These are phyloP conservation scores for Pteria penguin DNA, from an alignment of 2,888 invertebrate genomes.

Conservation along the genomic window DNA sequence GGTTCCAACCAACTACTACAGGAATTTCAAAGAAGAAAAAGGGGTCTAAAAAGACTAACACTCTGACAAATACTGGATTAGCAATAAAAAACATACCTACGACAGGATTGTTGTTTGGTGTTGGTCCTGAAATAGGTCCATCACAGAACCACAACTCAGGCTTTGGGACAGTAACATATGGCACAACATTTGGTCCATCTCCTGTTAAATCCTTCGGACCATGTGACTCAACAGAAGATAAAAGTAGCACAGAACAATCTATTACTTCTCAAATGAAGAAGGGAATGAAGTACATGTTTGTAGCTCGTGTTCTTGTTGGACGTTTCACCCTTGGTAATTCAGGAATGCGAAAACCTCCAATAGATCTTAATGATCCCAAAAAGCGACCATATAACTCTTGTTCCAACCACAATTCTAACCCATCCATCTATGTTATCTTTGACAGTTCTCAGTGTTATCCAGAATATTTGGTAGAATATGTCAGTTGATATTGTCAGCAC, in stretches of 20 bases:
- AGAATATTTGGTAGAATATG: slow-evolving; percentile 71
- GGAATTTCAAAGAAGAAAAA: too few relatives aligned
- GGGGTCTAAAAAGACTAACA: too few relatives aligned
- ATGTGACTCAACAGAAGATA: background rate
- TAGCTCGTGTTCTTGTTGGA: slow-evolving; percentile 67
- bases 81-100: too few relatives aligned
- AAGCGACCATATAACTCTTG: slow-evolving; percentile 64
- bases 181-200: slow-evolving; percentile 20
- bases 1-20: too few relatives aligned
- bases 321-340: slow-evolving; percentile 54
- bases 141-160: background rate
- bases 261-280: background rate
- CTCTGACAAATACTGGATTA: too few relatives aligned
- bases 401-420: slow-evolving; percentile 54
- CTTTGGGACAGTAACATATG: slow-evolving; percentile 20
- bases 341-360: slow-evolving; percentile 60
- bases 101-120: too few relatives aligned
- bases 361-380: slow-evolving; percentile 51
- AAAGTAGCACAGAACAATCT: background rate
- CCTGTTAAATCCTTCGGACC: background rate
- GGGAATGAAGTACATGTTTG: slow-evolving; percentile 56
- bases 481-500: too few relatives aligned
- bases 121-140: too few relatives aligned
- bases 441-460: slow-evolving; percentile 72
- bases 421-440: slow-evolving; percentile 70